Evolutionary conservation across 1,140 invertebrate species (phyloP).

Genomic region (Zaprionus kolodkinae): DNA sequence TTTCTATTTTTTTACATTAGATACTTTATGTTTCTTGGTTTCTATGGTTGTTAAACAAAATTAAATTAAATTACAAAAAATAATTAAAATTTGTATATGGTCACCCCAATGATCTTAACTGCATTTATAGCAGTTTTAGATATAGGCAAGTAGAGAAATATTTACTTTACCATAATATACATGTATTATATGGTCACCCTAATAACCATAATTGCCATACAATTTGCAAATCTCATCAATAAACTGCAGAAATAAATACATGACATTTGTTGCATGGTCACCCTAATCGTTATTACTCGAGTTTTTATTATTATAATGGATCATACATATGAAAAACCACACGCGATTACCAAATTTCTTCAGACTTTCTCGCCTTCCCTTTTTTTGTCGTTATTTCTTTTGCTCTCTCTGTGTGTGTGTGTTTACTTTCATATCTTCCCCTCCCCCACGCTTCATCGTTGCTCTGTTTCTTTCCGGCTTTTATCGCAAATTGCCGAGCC

Average conservation of each 20-base stretch:
- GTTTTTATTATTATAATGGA: background rate
- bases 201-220: background rate
- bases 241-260: background rate
- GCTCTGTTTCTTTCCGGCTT: slow-evolving; percentile 31
- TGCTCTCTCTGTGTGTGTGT: slow-evolving; percentile 17
- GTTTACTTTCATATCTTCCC: slow-evolving; percentile 8
- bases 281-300: slow-evolving; percentile 4
- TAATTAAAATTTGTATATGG: too few species aligned
- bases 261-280: background rate
- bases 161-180: background rate
- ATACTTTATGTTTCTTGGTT: too few species aligned
- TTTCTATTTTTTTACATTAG: background rate
- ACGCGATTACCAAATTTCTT: slow-evolving; percentile 51
- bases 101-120: too few species aligned
- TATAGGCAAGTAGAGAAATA: background rate
- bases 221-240: background rate
- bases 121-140: background rate
- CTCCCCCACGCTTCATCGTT: background rate
- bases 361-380: slow-evolving; percentile 1
- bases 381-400: slow-evolving; percentile 2
- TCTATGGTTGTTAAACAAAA: background rate
- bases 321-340: slow-evolving; percentile 4
- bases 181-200: background rate
- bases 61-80: too few species aligned
- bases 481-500: slow-evolving; percentile 50